Evolutionary conservation across 2,113 vertebrate species (phyloP).

Genomic region (Sorex araneus): DNA sequence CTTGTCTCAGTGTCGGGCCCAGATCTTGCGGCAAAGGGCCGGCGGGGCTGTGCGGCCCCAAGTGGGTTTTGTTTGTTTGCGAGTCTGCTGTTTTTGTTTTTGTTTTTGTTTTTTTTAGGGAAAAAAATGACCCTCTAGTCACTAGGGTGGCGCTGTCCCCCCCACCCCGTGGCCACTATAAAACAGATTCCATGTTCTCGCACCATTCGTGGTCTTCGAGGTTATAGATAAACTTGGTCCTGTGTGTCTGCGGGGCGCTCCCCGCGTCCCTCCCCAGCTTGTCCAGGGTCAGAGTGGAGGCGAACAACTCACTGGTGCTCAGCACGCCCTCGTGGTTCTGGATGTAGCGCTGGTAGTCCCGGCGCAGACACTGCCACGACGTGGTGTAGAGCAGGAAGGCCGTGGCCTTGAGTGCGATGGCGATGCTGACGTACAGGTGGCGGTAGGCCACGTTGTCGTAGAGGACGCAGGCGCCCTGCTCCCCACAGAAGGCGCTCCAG

Average conservation of each 20-base stretch:
- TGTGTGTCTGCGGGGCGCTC: constrained; percentile 91
- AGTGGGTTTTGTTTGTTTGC: not conserved
- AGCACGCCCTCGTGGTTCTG: constrained; percentile 94
- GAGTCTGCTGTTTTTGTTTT: not conserved
- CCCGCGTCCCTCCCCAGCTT: constrained; percentile 92
- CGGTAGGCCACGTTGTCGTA: constrained; percentile 97
- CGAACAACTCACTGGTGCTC: constrained; percentile 95
- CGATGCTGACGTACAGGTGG: constrained; percentile 97
- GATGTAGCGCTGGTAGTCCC: constrained; percentile 98
- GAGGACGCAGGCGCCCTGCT: constrained; percentile 94
- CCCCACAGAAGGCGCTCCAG: constrained; percentile 97
- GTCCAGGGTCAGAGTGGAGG: constrained; percentile 95
- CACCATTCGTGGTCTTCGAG: constrained; percentile 98
- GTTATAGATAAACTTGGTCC: constrained; percentile 99
- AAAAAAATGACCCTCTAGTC: constrained; percentile 88
- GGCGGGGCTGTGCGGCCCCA: constrained; percentile 55
- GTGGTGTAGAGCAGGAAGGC: constrained; percentile 97
- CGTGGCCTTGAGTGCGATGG: constrained; percentile 95
- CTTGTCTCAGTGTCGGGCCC: constrained; percentile 82
- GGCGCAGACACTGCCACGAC: constrained; percentile 97
- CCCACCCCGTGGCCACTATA: constrained; percentile 91
- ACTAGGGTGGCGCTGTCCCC: constrained; percentile 76
- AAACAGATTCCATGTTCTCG: constrained; percentile 99
- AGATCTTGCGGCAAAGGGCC: constrained; percentile 83
- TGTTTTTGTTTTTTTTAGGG: constrained; percentile 53